Evolutionary conservation across 2,797 vertebrate species (phyloP).

Genomic region (Hipposideros larvatus): DNA sequence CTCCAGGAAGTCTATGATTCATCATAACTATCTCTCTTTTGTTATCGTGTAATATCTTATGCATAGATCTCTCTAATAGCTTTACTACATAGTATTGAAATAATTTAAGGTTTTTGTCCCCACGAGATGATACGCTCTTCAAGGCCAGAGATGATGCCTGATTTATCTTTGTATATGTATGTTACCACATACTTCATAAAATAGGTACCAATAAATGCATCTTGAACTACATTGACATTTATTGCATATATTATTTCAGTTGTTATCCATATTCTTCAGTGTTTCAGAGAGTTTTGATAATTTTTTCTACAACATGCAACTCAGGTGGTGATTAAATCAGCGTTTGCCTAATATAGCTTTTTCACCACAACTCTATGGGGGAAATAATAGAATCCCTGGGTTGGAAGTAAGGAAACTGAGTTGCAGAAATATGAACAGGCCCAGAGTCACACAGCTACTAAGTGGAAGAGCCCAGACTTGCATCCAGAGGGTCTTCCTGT

Average conservation of each 20-base stretch:
- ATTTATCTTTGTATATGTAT: neutral
- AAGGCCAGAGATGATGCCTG: neutral
- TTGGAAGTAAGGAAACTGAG: neutral
- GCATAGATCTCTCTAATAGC: too few species aligned
- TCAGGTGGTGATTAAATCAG: neutral
- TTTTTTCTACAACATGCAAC: neutral
- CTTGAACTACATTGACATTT: neutral
- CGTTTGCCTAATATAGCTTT: neutral
- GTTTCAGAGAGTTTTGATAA: neutral
- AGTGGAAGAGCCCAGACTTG: neutral
- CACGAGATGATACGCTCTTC: neutral
- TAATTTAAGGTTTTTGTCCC: neutral
- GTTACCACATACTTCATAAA: neutral
- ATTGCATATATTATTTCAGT: neutral
- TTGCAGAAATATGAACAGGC: neutral
- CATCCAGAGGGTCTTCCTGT: neutral
- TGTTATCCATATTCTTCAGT: neutral
- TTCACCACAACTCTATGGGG: neutral
- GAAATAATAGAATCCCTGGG: neutral
- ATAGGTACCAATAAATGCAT: neutral
- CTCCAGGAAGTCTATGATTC: neutral
- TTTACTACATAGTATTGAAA: neutral
- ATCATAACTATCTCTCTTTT: neutral
- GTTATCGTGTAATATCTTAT: neutral
- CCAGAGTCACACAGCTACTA: neutral